Conservation (phyloP, 1,140 invertebrate genomes). For the Euura saliciscinereae region DNA sequence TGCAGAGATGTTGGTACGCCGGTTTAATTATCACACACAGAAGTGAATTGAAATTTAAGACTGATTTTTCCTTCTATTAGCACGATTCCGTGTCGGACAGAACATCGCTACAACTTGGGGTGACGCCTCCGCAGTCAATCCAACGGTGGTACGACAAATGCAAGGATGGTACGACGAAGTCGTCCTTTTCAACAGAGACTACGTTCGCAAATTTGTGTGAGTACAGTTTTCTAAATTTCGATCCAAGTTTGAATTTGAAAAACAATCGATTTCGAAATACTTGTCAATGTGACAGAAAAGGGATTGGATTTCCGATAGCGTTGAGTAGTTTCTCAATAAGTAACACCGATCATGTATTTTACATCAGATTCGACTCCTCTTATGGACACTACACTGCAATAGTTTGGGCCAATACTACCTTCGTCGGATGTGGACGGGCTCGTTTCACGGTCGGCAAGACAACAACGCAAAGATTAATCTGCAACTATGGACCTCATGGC, state of each 20-base stretch:
- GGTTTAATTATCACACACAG: neutral
- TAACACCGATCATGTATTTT: neutral
- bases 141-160: slow-evolving; percentile 38
- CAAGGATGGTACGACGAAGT: slow-evolving; percentile 46
- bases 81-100: slow-evolving; percentile 45
- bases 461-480: neutral
- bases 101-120: slow-evolving; percentile 34
- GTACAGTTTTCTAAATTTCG: neutral
- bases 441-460: slow-evolving; percentile 1
- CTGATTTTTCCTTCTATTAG: slow-evolving; percentile 21
- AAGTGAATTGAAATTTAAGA: slow-evolving; percentile 20
- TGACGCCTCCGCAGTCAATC: slow-evolving; percentile 26
- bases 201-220: slow-evolving; percentile 7
- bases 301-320: too few species aligned
- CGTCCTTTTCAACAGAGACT: slow-evolving; percentile 28
- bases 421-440: slow-evolving; percentile 45
- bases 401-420: slow-evolving; percentile 54
- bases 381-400: slow-evolving; percentile 55
- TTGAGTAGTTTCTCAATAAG: too few species aligned
- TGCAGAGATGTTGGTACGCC: neutral
- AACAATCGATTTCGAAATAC: too few species aligned
- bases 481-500: neutral
- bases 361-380: slow-evolving; percentile 26
- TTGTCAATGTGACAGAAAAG: too few species aligned
- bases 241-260: too few species aligned